Evolutionary conservation across 1,140 invertebrate genomes (phyloP), one percentile per base, ranked within the genome.

Genomic region (Brachionus paranguensis): DNA sequence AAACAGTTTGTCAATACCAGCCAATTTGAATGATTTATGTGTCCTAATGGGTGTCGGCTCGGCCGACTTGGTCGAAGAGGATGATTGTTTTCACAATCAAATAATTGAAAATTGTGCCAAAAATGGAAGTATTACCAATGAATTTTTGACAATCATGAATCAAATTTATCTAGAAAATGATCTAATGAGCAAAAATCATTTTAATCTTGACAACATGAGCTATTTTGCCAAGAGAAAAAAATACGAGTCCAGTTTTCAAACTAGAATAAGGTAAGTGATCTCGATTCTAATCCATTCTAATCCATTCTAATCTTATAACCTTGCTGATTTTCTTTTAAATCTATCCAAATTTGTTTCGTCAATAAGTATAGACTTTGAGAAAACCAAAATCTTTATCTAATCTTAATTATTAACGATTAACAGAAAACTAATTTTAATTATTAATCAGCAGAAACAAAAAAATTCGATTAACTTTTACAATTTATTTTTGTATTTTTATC

Each of bases 11-110:
- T 65, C 64, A 84, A 45, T 86, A 86, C 76, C 87, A 85, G 53
- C 53, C 10, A 64, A 27, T 86, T 87, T 76, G 84, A 86, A 85
- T 85, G 86, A 78, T 24, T 60, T 72, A 14, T 50, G 78, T 27
- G 24, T 83, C 1, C 12, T 55, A 24, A 70, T 70, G 55, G 83
- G 83, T 50, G 47, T 70, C n/a, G 53, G 79, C 43, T 12, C 76
- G 14, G n/a, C 37, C 7, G 81, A 84, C 27, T 17, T 68, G 27
- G 6, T 37, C 14, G 78, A 81, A 43, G n/a, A 64, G n/a, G 24
- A 60, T 68, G 33, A 60, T 11, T n/a, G 29, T 27, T 24, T 29
- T 81, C 20, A 60, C 12, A 20, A 60, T 60, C 12, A 81, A 29
- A 60, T 60, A 20, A 3, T 43, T 11, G 17, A 81, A 45, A 60